Evolutionary conservation across 2,888 invertebrate species (phyloP), one percentile per base, ranked within the genome.

Genomic region (Timema podura): DNA sequence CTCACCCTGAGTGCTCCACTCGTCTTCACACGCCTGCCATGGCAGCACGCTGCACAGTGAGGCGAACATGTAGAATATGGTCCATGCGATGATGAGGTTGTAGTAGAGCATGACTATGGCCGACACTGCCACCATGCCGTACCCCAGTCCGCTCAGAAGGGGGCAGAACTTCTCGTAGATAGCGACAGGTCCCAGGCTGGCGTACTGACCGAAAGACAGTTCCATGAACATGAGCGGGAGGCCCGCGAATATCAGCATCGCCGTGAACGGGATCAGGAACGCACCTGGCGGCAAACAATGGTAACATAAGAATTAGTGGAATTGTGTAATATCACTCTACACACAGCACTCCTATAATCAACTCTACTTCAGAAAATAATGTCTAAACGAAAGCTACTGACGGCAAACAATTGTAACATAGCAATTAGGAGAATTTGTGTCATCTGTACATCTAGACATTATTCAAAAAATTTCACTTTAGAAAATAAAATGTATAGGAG

Each of bases 201-300:
- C 91, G 79, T 90, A 94, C 79, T 94, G 93, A 0, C 93, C 93
- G 73, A 94, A 88, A 0, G 92, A 88, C n/a, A 92, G 82, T 79
- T 93, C 93, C 89, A 92, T 90, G 77, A 92, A 92, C 87, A 93
- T 91, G 8, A 93, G 84, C 46, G 93, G 93, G 69, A 93, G 82
- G 8, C 92, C 92, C 69, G 91, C 91, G 76, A 91, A 88, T 51
- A 93, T 89, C 80, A 96, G 85, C 77, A 95, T 79, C 45, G 91
- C 85, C 45, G 91, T 86, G 75, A 93, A 86, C 8, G 96, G 96
- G 86, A 96, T 91, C 75, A 97, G 85, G 73, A 95, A 87, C 76
- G 92, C 92, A 68, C 92, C 91, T 88, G 82, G 10, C 82, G 82
- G 7, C 46, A 45, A 46, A 64, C 44, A n/a, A 7, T 45, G 30